phyloP scores from a whole-genome alignment of 2,113 vertebrate species.

The Tyto alba region DNA sequence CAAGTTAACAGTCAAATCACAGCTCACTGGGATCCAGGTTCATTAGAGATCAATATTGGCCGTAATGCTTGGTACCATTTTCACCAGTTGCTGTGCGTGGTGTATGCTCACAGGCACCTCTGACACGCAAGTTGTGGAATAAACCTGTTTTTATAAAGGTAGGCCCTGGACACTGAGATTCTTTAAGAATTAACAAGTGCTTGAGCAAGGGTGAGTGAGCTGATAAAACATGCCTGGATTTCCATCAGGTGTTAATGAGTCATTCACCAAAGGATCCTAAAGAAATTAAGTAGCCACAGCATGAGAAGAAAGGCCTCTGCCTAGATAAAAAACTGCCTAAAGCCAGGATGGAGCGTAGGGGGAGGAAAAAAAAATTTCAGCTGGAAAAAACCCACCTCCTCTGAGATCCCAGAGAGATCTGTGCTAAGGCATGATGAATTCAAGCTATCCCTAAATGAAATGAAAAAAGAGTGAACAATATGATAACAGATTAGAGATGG shows the following conservation, averaged over 20 bases:
- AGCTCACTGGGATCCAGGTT: too few species aligned
- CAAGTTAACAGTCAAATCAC: not conserved
- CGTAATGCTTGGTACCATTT: rapidly evolving
- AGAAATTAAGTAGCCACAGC: not conserved
- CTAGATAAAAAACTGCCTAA: not conserved
- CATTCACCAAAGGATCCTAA: not conserved
- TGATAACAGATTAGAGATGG: not conserved
- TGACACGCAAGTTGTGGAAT: not conserved
- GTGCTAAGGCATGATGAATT: not conserved
- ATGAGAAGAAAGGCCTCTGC: not conserved
- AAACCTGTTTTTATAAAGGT: too few species aligned
- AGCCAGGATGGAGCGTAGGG: not conserved
- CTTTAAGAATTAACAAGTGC: not conserved
- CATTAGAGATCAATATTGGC: too few species aligned
- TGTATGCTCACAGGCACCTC: not conserved
- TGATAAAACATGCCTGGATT: not conserved
- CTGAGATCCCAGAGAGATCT: not conserved
- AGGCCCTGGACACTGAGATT: too few species aligned
- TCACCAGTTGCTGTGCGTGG: too few species aligned
- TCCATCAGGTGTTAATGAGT: not conserved
- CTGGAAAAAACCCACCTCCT: not conserved
- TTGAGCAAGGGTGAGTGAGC: rapidly evolving
- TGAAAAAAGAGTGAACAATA: not conserved
- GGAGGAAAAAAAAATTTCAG: too few species aligned
- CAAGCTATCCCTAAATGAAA: not conserved